Evolutionary conservation across 2,888 invertebrate species (phyloP).

Genomic region (Endomychus coccineus): DNA sequence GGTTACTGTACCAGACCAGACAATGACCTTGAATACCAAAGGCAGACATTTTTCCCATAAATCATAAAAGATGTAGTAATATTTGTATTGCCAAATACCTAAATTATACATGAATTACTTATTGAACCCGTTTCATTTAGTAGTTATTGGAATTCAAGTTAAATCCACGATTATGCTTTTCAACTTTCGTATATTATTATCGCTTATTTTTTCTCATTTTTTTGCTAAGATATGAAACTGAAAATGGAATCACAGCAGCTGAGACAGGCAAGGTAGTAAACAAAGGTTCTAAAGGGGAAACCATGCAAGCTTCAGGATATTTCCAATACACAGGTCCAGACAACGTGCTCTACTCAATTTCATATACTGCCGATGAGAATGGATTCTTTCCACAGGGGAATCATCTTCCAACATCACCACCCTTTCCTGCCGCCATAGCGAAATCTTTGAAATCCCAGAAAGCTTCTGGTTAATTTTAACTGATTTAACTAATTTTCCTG

Average conservation of each 20-base stretch:
- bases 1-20: too few relatives aligned
- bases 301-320: conserved; percentile 44
- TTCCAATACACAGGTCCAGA: conserved; percentile 58
- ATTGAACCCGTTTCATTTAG: too few relatives aligned
- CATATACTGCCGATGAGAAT: conserved; percentile 35
- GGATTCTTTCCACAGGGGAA: conserved; percentile 47
- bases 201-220: too few relatives aligned
- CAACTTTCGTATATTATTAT: too few relatives aligned
- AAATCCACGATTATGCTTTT: too few relatives aligned
- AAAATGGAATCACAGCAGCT: conserved; percentile 55
- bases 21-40: too few relatives aligned
- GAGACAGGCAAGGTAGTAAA: conserved; percentile 44
- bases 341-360: conserved; percentile 50
- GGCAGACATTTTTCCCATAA: too few relatives aligned
- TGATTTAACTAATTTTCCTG: conserved; percentile 27
- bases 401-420: conserved; percentile 44
- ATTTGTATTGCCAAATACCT: too few relatives aligned
- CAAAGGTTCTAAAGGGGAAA: conserved; percentile 8
- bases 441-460: conserved; percentile 7
- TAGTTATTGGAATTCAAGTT: too few relatives aligned
- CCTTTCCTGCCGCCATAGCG: conserved; percentile 29
- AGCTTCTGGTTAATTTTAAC: conserved; percentile 1
- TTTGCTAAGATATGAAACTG: conserved; percentile 48
- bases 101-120: too few relatives aligned
- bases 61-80: too few relatives aligned